Evolutionary conservation across 2,888 invertebrate genomes (phyloP), one percentile per base, ranked within the genome.

Genomic region (Tachina lurida): DNA sequence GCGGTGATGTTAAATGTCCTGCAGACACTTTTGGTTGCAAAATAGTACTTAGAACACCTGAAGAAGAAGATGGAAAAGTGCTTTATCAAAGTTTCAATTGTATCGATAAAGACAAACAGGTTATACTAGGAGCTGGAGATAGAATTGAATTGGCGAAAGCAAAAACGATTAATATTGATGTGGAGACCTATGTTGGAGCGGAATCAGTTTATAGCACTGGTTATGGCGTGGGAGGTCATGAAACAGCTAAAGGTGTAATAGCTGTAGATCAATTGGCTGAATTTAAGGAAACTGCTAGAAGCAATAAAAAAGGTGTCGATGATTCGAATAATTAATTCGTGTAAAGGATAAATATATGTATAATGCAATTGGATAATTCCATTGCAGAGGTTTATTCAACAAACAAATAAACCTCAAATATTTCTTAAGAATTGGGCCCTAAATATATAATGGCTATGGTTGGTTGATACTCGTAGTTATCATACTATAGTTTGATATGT

Each of bases 11-110:
- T 12, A 13, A 80, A 49, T 84, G 84, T 22, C 84, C 80, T 1
- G 10, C n/a, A 0, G n/a, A 74, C 0, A 80, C 84, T 19, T 79
- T 65, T 60, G 80, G 84, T 49, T 84, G 84, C n/a, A 75, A 67
- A 60, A 54, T 84, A n/a, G 4, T 15, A 2, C 10, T 65, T 10
- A 43, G 31, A n/a, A 76, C 22, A 1, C 15, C 49, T 17, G 9
- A 12, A 10, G 13, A 39, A 0, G 65, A 80, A 31, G 0, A 31
- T 31, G 56, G 3, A 3, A 76, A 65, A 47, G 10, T 60, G 0
- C 17, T 84, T 67, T 19, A 47, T 39, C 39, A 65, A 41, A 10
- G 39, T 2, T 76, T 71, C 47, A 73, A 39, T 1, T 84, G 84
- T 41, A 76, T 84, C 0, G 73, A 84, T 41, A 22, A 67, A 41